A percentile compares a stretch with the other conserved stretches of the same genome.
Evolutionary conservation across 1,140 invertebrate species (phyloP).

Genomic region (Chelonus insularis): DNA sequence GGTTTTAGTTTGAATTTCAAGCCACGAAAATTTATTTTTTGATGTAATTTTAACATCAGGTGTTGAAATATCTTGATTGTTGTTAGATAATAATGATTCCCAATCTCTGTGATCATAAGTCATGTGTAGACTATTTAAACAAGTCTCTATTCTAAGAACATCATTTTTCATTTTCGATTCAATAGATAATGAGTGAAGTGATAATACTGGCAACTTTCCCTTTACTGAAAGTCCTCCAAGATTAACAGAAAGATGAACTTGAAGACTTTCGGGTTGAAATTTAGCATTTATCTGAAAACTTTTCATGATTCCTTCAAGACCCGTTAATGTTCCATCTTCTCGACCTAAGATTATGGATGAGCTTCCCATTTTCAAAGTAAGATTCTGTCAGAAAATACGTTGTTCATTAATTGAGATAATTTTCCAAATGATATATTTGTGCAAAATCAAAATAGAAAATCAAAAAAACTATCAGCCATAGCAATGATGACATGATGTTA

Average conservation of each 20-base stretch:
- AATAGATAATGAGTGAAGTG: conserved; percentile 69
- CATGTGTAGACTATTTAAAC: conserved; percentile 69
- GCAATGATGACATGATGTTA: no score
- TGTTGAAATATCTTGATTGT: conserved; percentile 38
- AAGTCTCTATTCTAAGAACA: conserved; percentile 68
- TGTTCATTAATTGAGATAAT: no score
- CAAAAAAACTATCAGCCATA: no score
- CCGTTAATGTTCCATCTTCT: conserved; percentile 62
- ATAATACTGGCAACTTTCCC: conserved; percentile 64
- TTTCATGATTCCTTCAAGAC: conserved; percentile 55
- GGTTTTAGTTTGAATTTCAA: conserved; percentile 47
- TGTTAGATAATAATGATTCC: conserved; percentile 47
- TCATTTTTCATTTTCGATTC: conserved; percentile 74
- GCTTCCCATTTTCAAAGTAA: conserved; percentile 70
- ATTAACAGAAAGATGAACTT: conserved; percentile 68
- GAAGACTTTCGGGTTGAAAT: conserved; percentile 58
- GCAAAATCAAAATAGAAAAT: no score
- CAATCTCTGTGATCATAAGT: conserved; percentile 71
- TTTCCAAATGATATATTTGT: no score
- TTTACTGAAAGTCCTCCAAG: conserved; percentile 68
- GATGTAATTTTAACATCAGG: conserved; percentile 40
- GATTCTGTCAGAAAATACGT: conserved; percentile 65
- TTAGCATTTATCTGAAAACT: conserved; percentile 62
- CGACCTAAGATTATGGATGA: conserved; percentile 69
- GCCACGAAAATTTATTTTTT: conserved; percentile 44